Evolutionary conservation across 2,888 invertebrate species (phyloP).

Genomic region (Serrognathus titanus): DNA sequence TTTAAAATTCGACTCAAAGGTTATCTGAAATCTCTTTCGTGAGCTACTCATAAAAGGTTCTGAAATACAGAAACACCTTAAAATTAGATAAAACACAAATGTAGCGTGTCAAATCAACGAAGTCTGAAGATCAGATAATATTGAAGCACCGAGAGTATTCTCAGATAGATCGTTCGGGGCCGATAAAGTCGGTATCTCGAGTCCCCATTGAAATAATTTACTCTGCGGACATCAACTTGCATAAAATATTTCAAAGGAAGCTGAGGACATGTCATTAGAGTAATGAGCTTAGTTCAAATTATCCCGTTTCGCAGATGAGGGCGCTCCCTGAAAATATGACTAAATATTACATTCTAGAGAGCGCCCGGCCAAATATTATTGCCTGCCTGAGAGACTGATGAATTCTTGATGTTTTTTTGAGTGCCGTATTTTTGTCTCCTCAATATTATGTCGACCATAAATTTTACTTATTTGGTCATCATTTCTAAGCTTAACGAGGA

Average conservation of each 20-base stretch:
- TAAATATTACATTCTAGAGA: slow-evolving; percentile 30
- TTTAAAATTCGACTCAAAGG: slow-evolving; percentile 15
- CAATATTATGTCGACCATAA: neutral
- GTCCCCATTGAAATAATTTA: slow-evolving; percentile 42
- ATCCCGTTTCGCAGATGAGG: slow-evolving; percentile 17
- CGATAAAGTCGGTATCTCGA: slow-evolving; percentile 40
- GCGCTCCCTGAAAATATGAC: slow-evolving; percentile 28
- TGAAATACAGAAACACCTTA: slow-evolving; percentile 38
- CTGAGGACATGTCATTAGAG: slow-evolving; percentile 40
- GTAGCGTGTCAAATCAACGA: slow-evolving; percentile 39
- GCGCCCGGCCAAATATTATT: slow-evolving; percentile 28
- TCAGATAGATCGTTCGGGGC: slow-evolving; percentile 37
- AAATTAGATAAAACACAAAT: slow-evolving; percentile 41
- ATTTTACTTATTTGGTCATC: neutral
- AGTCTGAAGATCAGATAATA: slow-evolving; percentile 41
- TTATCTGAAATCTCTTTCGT: slow-evolving; percentile 22
- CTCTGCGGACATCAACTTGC: slow-evolving; percentile 40
- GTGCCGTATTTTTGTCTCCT: slow-evolving; percentile 33
- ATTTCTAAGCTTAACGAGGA: no score
- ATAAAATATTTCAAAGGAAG: slow-evolving; percentile 41
- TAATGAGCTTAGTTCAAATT: slow-evolving; percentile 41
- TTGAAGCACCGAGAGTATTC: slow-evolving; percentile 32
- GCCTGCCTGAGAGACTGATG: slow-evolving; percentile 41
- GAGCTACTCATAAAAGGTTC: slow-evolving; percentile 17
- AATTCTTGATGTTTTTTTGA: slow-evolving; percentile 46